Evolutionary conservation across 2,888 invertebrate species (phyloP), one percentile per base, ranked within the genome.

Genomic region (Tethea ocularis): DNA sequence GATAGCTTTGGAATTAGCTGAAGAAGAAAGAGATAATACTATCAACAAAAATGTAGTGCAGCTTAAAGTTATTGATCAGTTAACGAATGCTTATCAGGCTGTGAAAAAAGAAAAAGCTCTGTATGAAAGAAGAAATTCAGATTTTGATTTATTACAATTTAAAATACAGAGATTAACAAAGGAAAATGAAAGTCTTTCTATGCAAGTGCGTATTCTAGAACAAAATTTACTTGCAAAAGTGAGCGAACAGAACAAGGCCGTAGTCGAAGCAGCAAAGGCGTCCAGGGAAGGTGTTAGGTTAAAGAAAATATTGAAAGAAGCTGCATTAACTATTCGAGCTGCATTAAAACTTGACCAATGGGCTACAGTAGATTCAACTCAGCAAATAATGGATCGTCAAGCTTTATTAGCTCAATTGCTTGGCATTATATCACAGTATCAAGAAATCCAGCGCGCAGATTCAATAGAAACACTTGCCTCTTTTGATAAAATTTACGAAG

Each of bases 11-110:
- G 93, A 95, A 64, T 79, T 96, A 56, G 93, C 93, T 38, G 94
- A 95, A 78, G 88, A 90, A 64, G 95, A 96, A 80, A 95, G 96
- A 76, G 94, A 94, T 60, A 94, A 93, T 71, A 94, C 95, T 15
- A 87, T 96, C 6, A 89, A 92, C 11, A 95, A 95, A 82, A 94
- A 93, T 54, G 84, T 93, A 23, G 93, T 95, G 17, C 96, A 97
- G 77, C 87, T 94, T 11, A 94, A 94, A 74, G 88, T 95, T 0
- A 96, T 96, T 52, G 94, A 96, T 62, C 93, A 94, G 57, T 76
- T 96, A 2, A 95, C 95, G 0, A 75, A 80, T 1, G 94, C 95
- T 63, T 94, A 94, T 68, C 94, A 94, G 70, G 84, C 83, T 1
- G 84, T 94, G 13, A 93, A 93, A 61, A 81, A 87, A 61, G 91